Evolutionary conservation across 2,797 vertebrate species (phyloP).

Genomic region (Merluccius polli): DNA sequence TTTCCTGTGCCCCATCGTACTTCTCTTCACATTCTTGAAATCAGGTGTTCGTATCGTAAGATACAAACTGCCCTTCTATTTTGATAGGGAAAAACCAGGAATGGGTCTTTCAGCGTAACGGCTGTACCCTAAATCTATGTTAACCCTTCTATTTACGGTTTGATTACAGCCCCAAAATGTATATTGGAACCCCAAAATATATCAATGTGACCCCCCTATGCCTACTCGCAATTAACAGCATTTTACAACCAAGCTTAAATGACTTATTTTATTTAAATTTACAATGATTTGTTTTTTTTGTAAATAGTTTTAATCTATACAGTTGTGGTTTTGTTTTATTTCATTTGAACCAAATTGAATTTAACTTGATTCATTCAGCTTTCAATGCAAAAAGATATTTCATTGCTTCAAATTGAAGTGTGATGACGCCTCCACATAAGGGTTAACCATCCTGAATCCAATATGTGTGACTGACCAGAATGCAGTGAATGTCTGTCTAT

Average conservation of each 20-base stretch:
- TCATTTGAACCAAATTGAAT: slow-evolving; percentile 24
- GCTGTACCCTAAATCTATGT: no score
- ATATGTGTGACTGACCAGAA: slow-evolving; percentile 13
- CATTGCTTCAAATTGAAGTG: slow-evolving; percentile 64
- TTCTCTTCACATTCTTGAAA: not conserved
- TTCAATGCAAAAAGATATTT: slow-evolving; percentile 20
- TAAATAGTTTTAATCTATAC: slow-evolving; percentile 21
- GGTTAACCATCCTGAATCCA: not conserved
- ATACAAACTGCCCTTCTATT: not conserved
- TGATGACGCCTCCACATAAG: slow-evolving; percentile 36
- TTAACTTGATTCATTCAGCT: slow-evolving; percentile 21
- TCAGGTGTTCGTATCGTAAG: not conserved
- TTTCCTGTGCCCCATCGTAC: slow-evolving; percentile 15
- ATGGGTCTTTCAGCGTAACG: not conserved
- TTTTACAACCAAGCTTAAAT: slow-evolving; percentile 17
- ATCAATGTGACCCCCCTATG: not conserved
- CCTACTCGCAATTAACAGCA: slow-evolving; percentile 13
- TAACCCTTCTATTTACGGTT: not conserved
- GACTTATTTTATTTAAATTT: slow-evolving; percentile 15
- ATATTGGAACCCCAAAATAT: not conserved
- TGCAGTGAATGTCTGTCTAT: slow-evolving; percentile 25
- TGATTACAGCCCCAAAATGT: not conserved
- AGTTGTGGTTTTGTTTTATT: slow-evolving; percentile 14
- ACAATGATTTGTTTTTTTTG: slow-evolving; percentile 12
- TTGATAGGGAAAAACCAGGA: not conserved